Evolutionary conservation across 2,797 vertebrate genomes (phyloP).

Genomic region (Takifugu ocellatus): DNA sequence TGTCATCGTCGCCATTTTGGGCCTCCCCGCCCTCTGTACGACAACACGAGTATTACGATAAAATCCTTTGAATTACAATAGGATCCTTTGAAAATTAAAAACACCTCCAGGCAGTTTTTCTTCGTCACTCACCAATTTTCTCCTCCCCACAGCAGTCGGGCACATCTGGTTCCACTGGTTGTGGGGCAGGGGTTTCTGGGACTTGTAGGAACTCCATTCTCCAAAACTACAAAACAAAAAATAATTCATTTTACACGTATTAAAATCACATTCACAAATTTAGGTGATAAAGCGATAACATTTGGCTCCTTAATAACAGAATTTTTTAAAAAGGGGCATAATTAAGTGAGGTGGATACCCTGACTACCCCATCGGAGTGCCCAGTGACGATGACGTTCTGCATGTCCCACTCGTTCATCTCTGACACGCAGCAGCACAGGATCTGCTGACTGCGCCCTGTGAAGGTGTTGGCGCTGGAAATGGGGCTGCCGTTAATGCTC

Average conservation of each 20-base stretch:
- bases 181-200: slow-evolving; percentile 94
- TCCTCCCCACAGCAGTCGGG: slow-evolving; percentile 88
- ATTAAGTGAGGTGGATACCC: slow-evolving; percentile 69
- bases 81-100: background rate
- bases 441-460: slow-evolving; percentile 96
- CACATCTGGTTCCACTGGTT: slow-evolving; percentile 85
- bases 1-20: slow-evolving; percentile 86
- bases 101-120: background rate
- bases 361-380: slow-evolving; percentile 94
- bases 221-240: slow-evolving; percentile 83
- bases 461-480: slow-evolving; percentile 95
- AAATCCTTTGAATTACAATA: background rate
- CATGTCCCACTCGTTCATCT: slow-evolving; percentile 99
- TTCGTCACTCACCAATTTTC: slow-evolving; percentile 83
- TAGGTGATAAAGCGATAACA: too few species aligned
- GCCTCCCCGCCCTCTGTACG: slow-evolving; percentile 79
- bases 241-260: background rate
- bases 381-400: slow-evolving; percentile 98
- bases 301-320: too few species aligned
- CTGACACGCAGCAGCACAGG: slow-evolving; percentile 92
- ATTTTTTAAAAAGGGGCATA: background rate
- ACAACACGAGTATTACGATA: background rate
- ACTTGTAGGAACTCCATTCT: slow-evolving; percentile 99
- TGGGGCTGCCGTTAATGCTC: slow-evolving; percentile 97
- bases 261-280: background rate